These are phyloP conservation scores for Melanotaenia trifasciata DNA, from an alignment of 2,797 vertebrate species.

Conservation along the genomic window DNA sequence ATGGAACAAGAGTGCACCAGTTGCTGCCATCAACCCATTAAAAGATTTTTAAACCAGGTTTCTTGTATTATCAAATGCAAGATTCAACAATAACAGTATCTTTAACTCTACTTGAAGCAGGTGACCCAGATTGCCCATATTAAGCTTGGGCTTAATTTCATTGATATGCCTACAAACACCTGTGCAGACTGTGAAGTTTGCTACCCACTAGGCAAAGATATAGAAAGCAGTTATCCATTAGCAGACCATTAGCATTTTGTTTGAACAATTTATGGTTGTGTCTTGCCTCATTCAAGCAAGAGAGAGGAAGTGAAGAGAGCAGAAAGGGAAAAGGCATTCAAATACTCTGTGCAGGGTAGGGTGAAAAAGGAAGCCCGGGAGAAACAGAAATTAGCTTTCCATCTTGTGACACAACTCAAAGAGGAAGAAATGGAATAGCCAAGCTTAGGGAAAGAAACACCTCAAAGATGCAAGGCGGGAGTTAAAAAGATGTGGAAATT, in stretches of 20 bases:
- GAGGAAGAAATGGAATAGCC: slow-evolving; percentile 45
- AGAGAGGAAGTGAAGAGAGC: slow-evolving; percentile 42
- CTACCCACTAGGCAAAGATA: slow-evolving; percentile 41
- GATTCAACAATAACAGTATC: background rate
- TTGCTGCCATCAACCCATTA: background rate
- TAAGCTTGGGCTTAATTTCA: slow-evolving; percentile 23
- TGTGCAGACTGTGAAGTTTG: slow-evolving; percentile 40
- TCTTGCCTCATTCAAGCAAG: slow-evolving; percentile 59
- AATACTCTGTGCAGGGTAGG: slow-evolving; percentile 54
- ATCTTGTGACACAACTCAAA: slow-evolving; percentile 70
- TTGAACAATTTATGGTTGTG: slow-evolving; percentile 64
- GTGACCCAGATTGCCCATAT: slow-evolving; percentile 12
- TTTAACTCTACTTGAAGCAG: slow-evolving; percentile 18
- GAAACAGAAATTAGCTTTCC: slow-evolving; percentile 61
- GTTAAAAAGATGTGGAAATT: slow-evolving; percentile 64
- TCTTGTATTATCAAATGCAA: slow-evolving; percentile 4
- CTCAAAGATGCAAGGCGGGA: slow-evolving; percentile 64
- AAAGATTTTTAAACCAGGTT: slow-evolving; percentile 13
- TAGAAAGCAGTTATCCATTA: slow-evolving; percentile 63
- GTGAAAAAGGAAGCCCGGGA: slow-evolving; percentile 21
- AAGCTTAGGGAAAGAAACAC: slow-evolving; percentile 49
- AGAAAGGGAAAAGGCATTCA: slow-evolving; percentile 43
- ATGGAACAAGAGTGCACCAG: background rate
- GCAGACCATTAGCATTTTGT: slow-evolving; percentile 69
- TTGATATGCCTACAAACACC: slow-evolving; percentile 22